Conservation (phyloP, 2,888 invertebrate species). For the Dastarcus helophoroides region DNA sequence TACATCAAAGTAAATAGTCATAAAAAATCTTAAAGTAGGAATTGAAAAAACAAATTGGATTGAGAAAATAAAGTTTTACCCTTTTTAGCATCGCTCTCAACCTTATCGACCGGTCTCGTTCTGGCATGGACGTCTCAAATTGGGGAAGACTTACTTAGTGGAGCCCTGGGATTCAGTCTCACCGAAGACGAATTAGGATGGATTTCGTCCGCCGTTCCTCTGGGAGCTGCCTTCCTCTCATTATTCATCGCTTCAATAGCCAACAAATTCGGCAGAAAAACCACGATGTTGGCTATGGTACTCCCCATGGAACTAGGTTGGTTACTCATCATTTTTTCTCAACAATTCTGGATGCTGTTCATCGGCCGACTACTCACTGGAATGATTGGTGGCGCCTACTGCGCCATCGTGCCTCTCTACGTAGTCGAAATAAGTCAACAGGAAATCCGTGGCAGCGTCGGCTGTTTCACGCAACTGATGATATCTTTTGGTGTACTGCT, state of each 20-base stretch:
- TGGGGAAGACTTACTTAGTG: slow-evolving; percentile 33
- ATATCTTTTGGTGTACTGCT: slow-evolving; percentile 68
- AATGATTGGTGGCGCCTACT: slow-evolving; percentile 64
- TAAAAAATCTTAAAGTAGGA: too few relatives aligned
- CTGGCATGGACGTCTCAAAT: slow-evolving; percentile 65
- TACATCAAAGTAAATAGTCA: too few relatives aligned
- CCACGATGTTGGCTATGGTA: slow-evolving; percentile 48
- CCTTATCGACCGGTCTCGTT: slow-evolving; percentile 58
- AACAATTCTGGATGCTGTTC: slow-evolving; percentile 46
- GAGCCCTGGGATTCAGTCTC: slow-evolving; percentile 45
- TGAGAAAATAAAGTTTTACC: too few relatives aligned
- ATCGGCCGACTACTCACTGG: slow-evolving; percentile 56
- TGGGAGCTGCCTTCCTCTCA: slow-evolving; percentile 59
- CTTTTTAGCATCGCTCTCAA: slow-evolving; percentile 60
- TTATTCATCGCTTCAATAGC: slow-evolving; percentile 57
- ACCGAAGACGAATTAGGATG: slow-evolving; percentile 47
- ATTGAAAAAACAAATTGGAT: too few relatives aligned
- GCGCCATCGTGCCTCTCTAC: slow-evolving; percentile 69
- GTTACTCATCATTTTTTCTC: slow-evolving; percentile 54
- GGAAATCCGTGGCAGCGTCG: slow-evolving; percentile 66
- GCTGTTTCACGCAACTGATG: slow-evolving; percentile 73
- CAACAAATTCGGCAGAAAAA: slow-evolving; percentile 56
- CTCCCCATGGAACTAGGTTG: slow-evolving; percentile 60
- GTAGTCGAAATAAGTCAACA: slow-evolving; percentile 73
- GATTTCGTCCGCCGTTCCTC: slow-evolving; percentile 53